Conservation (phyloP, 2,888 invertebrate species). For the Dynastes hyllus region DNA sequence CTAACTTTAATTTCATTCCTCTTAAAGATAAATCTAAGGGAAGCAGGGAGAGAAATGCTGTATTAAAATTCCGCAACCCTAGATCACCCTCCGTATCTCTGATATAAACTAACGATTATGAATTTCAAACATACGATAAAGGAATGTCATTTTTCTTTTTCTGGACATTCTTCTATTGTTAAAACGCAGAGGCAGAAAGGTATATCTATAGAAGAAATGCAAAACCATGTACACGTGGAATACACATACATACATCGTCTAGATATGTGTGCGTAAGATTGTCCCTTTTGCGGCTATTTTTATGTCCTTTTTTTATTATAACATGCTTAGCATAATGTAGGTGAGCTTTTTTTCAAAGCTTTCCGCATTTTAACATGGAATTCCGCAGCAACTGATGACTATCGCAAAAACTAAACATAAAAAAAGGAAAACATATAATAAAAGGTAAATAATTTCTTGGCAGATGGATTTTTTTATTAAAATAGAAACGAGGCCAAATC, state of each 20-base stretch:
- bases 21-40: too few relatives aligned
- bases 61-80: too few relatives aligned
- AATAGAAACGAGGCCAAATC: not conserved
- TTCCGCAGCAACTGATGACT: not conserved
- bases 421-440: not conserved
- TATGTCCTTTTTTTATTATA: not conserved
- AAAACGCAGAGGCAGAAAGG: not conserved
- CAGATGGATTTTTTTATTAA: not conserved
- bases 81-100: not conserved
- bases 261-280: not conserved
- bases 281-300: not conserved
- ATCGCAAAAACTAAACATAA: not conserved
- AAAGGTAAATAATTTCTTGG: not conserved
- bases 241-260: not conserved
- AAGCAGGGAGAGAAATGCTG: too few relatives aligned
- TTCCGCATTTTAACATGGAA: conserved; percentile 2
- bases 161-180: not conserved
- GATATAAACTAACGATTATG: conserved; percentile 24
- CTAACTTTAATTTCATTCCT: too few relatives aligned
- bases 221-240: not conserved
- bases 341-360: conserved; percentile 1
- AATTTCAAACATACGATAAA: conserved; percentile 7
- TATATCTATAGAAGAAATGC: not conserved
- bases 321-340: not conserved
- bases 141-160: conserved; percentile 30